Conservation (phyloP, 2,888 invertebrate genomes). For the Thereva nobilitata region DNA sequence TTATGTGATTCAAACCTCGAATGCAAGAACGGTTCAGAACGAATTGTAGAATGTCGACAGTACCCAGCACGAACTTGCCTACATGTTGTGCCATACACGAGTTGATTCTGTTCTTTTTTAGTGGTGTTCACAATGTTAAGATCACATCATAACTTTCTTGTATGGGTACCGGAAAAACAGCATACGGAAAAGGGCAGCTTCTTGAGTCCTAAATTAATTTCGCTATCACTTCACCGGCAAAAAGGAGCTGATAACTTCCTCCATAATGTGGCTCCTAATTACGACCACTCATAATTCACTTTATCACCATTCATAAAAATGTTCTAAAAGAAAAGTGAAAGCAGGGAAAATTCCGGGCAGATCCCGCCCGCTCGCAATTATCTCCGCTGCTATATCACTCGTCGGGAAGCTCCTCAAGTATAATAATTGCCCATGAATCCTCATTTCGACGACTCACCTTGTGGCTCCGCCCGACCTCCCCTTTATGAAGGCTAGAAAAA, state of each 20-base stretch:
- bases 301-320: slow-evolving; percentile 34
- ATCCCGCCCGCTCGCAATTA: slow-evolving; percentile 22
- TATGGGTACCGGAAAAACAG: background rate
- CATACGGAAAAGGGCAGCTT: no score
- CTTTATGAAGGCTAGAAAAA: slow-evolving; percentile 2
- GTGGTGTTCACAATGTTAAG: no score
- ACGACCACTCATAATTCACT: slow-evolving; percentile 32
- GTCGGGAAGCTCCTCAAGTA: slow-evolving; percentile 9
- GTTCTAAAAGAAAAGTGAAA: slow-evolving; percentile 29
- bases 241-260: slow-evolving; percentile 22
- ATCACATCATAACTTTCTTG: background rate
- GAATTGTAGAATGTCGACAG: no score
- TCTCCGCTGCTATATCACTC: slow-evolving; percentile 30
- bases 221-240: slow-evolving; percentile 19
- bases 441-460: slow-evolving; percentile 24
- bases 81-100: no score
- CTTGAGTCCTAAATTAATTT: slow-evolving; percentile 25
- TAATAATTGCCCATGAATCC: slow-evolving; percentile 35
- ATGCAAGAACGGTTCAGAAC: no score
- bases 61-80: no score
- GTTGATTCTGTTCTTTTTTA: no score
- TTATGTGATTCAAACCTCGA: no score
- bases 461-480: background rate
- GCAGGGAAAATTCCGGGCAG: slow-evolving; percentile 1
- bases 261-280: slow-evolving; percentile 31